phyloP scores from a whole-genome alignment of 2,113 vertebrate genomes.

The Spilogale gracilis region DNA sequence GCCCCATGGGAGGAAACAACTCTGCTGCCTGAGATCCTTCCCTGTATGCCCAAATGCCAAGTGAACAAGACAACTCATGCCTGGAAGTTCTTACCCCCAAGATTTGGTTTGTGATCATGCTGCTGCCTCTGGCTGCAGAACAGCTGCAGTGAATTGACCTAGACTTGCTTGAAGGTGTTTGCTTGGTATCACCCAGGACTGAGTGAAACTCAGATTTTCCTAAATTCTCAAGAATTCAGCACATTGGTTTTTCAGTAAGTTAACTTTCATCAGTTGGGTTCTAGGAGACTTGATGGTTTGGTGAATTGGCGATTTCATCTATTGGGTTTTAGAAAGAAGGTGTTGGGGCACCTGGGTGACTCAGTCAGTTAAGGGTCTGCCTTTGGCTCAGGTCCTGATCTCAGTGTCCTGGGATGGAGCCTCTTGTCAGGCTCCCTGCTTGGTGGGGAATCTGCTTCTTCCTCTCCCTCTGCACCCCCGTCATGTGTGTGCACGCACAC shows the following conservation, averaged over 20 bases:
- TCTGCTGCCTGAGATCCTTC: background rate
- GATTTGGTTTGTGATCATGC: background rate
- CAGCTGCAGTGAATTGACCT: background rate
- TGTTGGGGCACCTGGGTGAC: background rate
- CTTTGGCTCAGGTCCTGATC: background rate
- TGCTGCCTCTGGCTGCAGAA: background rate
- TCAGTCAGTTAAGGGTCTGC: background rate
- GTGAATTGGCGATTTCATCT: background rate
- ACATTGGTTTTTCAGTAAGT: slow-evolving; percentile 3
- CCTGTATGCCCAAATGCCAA: background rate
- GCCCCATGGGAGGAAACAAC: background rate
- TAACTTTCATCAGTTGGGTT: slow-evolving; percentile 5
- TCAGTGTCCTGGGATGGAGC: background rate
- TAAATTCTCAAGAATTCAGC: slow-evolving; percentile 15
- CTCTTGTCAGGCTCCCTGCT: background rate
- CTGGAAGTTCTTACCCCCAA: background rate
- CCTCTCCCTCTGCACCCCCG: background rate
- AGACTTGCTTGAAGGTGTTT: background rate
- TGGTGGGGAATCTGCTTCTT: background rate
- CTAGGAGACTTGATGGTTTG: background rate
- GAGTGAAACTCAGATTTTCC: background rate
- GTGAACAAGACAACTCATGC: background rate
- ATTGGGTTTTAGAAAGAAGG: background rate
- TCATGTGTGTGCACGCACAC: too few species aligned
- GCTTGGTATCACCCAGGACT: background rate